Evolutionary conservation across 2,113 vertebrate genomes (phyloP).

Genomic region (Mystacornis crossleyi): DNA sequence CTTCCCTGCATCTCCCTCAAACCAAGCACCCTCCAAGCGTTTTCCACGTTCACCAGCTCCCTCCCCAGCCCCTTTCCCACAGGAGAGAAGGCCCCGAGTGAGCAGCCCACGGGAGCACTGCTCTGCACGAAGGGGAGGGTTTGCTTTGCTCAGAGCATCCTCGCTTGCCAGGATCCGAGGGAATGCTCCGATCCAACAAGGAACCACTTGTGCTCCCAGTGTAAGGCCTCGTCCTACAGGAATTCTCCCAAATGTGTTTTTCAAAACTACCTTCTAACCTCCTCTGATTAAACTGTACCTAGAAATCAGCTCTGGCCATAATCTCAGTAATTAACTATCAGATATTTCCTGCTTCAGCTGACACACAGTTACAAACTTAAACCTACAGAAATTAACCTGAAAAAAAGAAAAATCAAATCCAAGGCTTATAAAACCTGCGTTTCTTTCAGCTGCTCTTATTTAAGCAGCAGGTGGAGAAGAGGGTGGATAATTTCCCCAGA

Average conservation of each 20-base stretch:
- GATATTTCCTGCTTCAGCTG: not conserved
- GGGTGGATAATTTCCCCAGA: not conserved
- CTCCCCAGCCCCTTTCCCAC: not conserved
- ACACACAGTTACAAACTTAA: not conserved
- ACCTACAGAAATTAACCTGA: not conserved
- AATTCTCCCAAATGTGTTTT: not conserved
- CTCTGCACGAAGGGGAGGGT: fast-evolving
- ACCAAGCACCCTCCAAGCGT: not conserved
- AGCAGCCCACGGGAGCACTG: fast-evolving
- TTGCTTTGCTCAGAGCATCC: not conserved
- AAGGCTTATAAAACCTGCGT: not conserved
- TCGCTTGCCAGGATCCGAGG: not conserved
- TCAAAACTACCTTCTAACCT: not conserved
- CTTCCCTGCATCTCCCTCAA: not conserved
- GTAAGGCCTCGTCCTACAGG: not conserved
- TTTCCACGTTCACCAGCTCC: not conserved
- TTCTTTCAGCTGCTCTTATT: not conserved
- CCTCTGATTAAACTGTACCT: not conserved
- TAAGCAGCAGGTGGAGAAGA: not conserved
- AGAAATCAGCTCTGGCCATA: not conserved
- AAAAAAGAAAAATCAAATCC: not conserved
- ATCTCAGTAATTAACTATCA: not conserved
- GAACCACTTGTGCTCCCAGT: not conserved
- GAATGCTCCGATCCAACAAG: not conserved
- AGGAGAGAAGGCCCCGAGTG: not conserved